Evolutionary conservation across 1,140 invertebrate genomes (phyloP), one percentile per base, ranked within the genome.

Genomic region (Atta cephalotes): DNA sequence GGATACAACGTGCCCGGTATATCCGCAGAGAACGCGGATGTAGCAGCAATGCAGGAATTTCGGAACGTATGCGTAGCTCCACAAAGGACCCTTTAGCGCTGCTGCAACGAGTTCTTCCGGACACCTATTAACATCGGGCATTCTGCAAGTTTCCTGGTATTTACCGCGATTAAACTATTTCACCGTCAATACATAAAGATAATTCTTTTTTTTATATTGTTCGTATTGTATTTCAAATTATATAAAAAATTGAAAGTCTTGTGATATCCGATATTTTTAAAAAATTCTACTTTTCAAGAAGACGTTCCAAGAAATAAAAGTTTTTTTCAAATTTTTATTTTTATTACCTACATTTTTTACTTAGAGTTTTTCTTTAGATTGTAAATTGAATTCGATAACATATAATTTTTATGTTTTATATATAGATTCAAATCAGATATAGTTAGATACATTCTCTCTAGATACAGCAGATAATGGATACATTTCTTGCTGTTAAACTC

Each of bases 31-130:
- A 76, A 56, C 80, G 79, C 58, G 35, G 70, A 70, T 45, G 60
- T 45, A 68, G 28, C 82, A 79, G 18, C 76, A 21, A 60, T 60
- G 82, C 60, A 53, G 63, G 82, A 85, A 85, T 85, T 85, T 85
- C 49, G 35, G 72, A 78, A 68, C 60, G 82, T 79, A 76, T 76
- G 82, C 82, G 72, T 63, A 65, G 62, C 49, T 78, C 45, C 74
- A 65, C 82, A 85, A 85, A 85, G 76, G 74, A 79, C 39, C 82
- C 82, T 85, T 85, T 85, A 79, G 74, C 76, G 62, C 63, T 21
- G 62, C 14, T 39, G 72, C 74, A 79, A 85, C 74, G 72, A 78
- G 82, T 53, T 74, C 74, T 85, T 85, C 82, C 76, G 82, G 82
- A 65, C 72, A 51, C 25, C 70, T 71, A 85, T 79, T 85, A 85